Evolutionary conservation across 2,888 invertebrate genomes (phyloP).

Genomic region (Caenorhabditis sp.): DNA sequence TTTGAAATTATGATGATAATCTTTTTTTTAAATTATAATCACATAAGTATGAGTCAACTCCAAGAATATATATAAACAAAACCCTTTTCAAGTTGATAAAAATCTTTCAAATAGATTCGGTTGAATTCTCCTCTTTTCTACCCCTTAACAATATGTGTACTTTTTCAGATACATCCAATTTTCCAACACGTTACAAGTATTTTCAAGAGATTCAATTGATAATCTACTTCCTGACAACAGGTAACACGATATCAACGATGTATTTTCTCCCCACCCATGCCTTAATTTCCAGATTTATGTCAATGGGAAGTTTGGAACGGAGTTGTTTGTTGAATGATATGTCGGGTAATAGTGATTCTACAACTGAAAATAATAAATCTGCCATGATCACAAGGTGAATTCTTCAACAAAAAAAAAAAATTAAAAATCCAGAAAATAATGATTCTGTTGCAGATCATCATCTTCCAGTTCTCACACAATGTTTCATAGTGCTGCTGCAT

Average conservation of each 20-base stretch:
- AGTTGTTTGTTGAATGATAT: conserved; percentile 37
- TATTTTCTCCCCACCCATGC: too few species aligned
- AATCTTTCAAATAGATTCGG: too few species aligned
- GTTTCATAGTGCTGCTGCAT: conserved; percentile 19
- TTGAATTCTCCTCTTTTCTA: neutral
- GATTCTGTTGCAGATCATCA: conserved; percentile 12
- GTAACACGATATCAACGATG: neutral
- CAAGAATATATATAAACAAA: too few species aligned
- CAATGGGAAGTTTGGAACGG: conserved; percentile 40
- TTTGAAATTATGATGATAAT: too few species aligned
- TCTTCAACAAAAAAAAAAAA: neutral
- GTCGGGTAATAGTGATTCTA: conserved; percentile 36
- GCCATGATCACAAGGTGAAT: conserved; percentile 18
- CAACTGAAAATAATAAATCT: conserved; percentile 12
- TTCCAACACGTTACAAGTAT: conserved; percentile 39
- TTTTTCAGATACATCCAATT: conserved; percentile 34
- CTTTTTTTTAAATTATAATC: too few species aligned
- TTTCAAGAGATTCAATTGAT: conserved; percentile 24
- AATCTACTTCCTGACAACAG: conserved; percentile 19
- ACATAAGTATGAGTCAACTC: too few species aligned
- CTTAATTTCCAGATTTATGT: conserved; percentile 31
- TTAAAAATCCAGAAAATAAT: neutral
- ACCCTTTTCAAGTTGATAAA: too few species aligned
- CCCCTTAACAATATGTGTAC: neutral
- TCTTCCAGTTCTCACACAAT: conserved; percentile 24